Evolutionary conservation across 1,140 invertebrate species (phyloP).

Genomic region (Dinothrombium tinctorium): DNA sequence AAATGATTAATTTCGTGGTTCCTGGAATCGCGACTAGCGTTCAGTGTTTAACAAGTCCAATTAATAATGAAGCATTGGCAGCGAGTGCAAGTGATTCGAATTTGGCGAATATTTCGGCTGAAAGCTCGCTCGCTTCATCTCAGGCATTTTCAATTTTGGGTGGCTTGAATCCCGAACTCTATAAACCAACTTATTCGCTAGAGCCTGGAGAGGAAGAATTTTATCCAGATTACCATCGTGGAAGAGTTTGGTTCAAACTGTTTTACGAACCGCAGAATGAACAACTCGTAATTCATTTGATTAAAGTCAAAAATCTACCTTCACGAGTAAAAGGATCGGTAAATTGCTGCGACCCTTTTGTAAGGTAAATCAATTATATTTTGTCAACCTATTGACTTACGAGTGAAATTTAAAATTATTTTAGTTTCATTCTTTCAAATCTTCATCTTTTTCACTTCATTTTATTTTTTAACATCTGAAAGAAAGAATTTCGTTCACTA

Average conservation of each 20-base stretch:
- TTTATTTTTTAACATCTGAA: too few relatives aligned
- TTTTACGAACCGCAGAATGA: slow-evolving; percentile 43
- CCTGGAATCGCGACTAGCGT: slow-evolving; percentile 9
- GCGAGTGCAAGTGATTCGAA: background rate
- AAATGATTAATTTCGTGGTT: slow-evolving; percentile 12
- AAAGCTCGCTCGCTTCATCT: background rate
- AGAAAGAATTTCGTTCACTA: too few relatives aligned
- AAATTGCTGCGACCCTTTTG: slow-evolving; percentile 44
- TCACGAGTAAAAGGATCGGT: slow-evolving; percentile 35
- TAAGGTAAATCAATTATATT: slow-evolving; percentile 28
- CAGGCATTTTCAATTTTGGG: slow-evolving; percentile 12
- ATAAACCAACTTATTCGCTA: slow-evolving; percentile 20
- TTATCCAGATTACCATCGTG: slow-evolving; percentile 39
- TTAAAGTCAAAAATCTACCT: slow-evolving; percentile 46
- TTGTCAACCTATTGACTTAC: too few relatives aligned
- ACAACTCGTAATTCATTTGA: slow-evolving; percentile 36
- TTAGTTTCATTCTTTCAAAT: too few relatives aligned
- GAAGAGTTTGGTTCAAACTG: slow-evolving; percentile 45
- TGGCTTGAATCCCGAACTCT: slow-evolving; percentile 25
- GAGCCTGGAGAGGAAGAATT: slow-evolving; percentile 26
- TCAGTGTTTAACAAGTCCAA: slow-evolving; percentile 18
- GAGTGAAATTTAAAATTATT: too few relatives aligned
- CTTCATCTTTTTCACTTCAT: too few relatives aligned
- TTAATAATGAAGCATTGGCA: slow-evolving; percentile 5
- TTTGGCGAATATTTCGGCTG: background rate